Conservation (phyloP, 2,888 invertebrate species). For the Toxonevra muliebris region DNA sequence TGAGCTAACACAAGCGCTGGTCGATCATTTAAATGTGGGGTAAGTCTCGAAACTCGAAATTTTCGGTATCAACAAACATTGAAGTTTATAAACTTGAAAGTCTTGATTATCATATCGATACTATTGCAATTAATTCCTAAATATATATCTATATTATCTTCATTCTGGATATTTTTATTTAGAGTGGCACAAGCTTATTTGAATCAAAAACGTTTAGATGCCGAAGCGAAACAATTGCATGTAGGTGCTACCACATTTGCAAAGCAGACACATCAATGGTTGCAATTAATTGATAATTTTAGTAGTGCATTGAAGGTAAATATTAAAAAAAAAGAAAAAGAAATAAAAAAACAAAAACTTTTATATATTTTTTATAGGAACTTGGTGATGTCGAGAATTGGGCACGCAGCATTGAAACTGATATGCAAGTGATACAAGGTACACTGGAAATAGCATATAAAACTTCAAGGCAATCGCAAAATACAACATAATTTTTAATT, state of each 20-base stretch:
- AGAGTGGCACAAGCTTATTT: conserved; percentile 97
- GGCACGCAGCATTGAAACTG: conserved; percentile 96
- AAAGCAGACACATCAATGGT: conserved; percentile 97
- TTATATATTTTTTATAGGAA: conserved; percentile 71
- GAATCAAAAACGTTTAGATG: conserved; percentile 96
- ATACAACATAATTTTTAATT: conserved; percentile 3
- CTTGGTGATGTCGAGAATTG: conserved; percentile 99
- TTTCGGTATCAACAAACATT: neutral
- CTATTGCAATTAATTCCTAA: too few species aligned
- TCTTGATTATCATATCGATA: too few species aligned
- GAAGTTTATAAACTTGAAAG: neutral
- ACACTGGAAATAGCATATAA: conserved; percentile 95
- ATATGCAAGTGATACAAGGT: conserved; percentile 91
- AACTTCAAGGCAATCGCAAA: conserved; percentile 67
- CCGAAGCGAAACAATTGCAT: conserved; percentile 95
- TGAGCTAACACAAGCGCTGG: conserved; percentile 90
- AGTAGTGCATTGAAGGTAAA: conserved; percentile 80
- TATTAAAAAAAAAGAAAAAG: neutral
- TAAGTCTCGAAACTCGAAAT: conserved; percentile 64
- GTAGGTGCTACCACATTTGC: conserved; percentile 93
- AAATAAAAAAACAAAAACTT: too few species aligned
- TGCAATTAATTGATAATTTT: conserved; percentile 88
- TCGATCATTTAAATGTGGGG: conserved; percentile 98
- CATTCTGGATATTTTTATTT: neutral
- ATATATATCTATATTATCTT: too few species aligned